Conservation (phyloP, 2,888 invertebrate species). For the Spisula subtruncata region DNA sequence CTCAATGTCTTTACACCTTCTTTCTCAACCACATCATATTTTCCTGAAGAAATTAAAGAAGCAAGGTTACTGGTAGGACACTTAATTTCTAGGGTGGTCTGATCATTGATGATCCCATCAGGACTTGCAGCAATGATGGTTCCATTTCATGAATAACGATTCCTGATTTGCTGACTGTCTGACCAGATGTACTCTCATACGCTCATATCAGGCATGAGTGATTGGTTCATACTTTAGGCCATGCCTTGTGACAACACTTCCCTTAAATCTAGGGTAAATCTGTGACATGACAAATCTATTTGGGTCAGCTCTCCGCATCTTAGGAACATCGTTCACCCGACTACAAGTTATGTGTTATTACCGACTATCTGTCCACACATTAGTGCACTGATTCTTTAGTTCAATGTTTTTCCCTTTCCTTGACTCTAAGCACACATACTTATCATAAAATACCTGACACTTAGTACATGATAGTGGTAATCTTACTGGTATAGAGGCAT, state of each 20-base stretch:
- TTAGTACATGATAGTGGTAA: no score
- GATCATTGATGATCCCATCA: conserved; percentile 43
- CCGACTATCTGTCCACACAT: no score
- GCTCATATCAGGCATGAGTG: conserved; percentile 25
- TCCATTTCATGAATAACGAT: conserved; percentile 25
- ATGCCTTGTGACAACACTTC: conserved; percentile 34
- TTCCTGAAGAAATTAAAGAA: conserved; percentile 35
- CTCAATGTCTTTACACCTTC: background rate
- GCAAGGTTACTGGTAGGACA: conserved; percentile 37
- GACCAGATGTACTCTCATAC: conserved; percentile 8
- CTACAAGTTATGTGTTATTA: no score
- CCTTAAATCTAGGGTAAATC: conserved; percentile 43
- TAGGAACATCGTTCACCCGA: no score
- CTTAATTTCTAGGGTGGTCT: conserved; percentile 47
- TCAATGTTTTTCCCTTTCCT: no score
- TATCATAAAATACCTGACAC: no score
- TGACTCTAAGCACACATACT: no score
- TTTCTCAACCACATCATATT: conserved; percentile 40
- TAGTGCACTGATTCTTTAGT: no score
- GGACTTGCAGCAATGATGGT: conserved; percentile 52
- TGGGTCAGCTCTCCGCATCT: conserved; percentile 45
- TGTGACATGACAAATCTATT: conserved; percentile 42
- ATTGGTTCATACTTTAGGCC: conserved; percentile 41
- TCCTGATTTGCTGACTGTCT: conserved; percentile 2
- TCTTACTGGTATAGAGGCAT: no score